Base-by-base conservation (phyloP, 2,113 vertebrate genomes). In the Vidua chalybeata region DNA sequence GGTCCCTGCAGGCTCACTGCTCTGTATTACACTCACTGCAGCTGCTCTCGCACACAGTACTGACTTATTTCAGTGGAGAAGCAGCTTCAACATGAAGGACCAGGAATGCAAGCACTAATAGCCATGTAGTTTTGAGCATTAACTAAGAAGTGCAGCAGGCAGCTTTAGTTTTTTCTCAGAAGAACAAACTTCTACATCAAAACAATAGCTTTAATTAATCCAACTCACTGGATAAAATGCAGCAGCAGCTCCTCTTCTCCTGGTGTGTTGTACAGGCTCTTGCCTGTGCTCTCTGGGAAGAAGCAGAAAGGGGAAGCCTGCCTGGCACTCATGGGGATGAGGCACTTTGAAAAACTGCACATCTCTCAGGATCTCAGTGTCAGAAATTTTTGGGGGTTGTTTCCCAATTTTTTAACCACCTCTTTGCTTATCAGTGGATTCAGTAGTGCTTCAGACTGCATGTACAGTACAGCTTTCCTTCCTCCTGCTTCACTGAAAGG, bases 281-380 rank as follows among this genome's bases (percentile, higher is more conserved):
- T 68, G 68, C 49, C 41, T 51, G 28, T 28, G 62, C 37, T 58
- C 13, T 23, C 75, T 28, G 22, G 41, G 68, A 33, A 82, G 62
- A 43, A n/a, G 51, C n/a, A 41, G 49, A 55, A 43, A 18, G 45
- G 13, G 10, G 62, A 48, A 64, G 28, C 41, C 28, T 88, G 86
- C 31, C n/a, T 22, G 12, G 39, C 55, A 15, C 7, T 1, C 0
- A 11, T 0, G 6, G 33, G 54, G 18, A 61, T 49, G 15, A 7
- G 2, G 22, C 14, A 6, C 45, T 59, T 31, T 1, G 41, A 35
- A 51, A 75, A 37, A 19, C 33, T 41, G 37, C 3, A 11, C 10
- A 12, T n/a, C 2, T 20, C 7, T 27, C 46, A 37, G 18, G 7
- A 59, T 21, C 35, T 89, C 64, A 7, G 21, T 11, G 10, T 13